Evolutionary conservation across 1,140 invertebrate genomes (phyloP), one percentile per base, ranked within the genome.

Genomic region (Carposina sasakii): DNA sequence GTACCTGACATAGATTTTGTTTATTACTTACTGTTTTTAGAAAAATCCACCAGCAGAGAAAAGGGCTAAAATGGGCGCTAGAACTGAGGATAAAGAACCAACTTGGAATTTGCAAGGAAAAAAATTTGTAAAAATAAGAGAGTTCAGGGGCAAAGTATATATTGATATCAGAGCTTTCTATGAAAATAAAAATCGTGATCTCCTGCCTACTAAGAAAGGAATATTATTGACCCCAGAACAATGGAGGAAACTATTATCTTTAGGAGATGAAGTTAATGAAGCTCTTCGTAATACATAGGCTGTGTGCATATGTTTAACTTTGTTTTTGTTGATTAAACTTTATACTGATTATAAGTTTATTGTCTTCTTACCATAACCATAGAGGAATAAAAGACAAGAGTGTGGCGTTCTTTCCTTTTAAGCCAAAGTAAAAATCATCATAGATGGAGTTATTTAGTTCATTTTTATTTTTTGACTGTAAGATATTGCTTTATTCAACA

Each of bases 111-210:
- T 86, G 26, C 63, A 84, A 41, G 75, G 75, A 19, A 85, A 84
- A 47, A 86, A 85, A 51, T 59, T 84, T 61, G 90, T 94, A 0
- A 93, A 90, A 65, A 88, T 96, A 12, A 88, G 91, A 45, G 90
- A 94, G 57, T 97, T 96, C 63, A 92, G 91, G 56, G 94, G 94
- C 0, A 94, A 93, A 85, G 84, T 89, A 23, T 91, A 91, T 69
- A 88, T 97, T 15, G 92, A 96, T 67, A 94, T 97, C 41, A 87
- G 96, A 58, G 95, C 97, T 66, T 94, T 90, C 76, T 97, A 97
- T 49, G 89, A 92, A 84, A n/a, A n/a, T n/a, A 91, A 79, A 81
- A 89, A 90, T 79, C 93, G 93, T 10, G 90, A 96, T 41, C 57
- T 92, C 44, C 88, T 91, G 66, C 95, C 95, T 19, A 91, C 93